These are phyloP conservation scores for Lipophrys pholis DNA, from an alignment of 2,113 vertebrate species.

Conservation along the genomic window DNA sequence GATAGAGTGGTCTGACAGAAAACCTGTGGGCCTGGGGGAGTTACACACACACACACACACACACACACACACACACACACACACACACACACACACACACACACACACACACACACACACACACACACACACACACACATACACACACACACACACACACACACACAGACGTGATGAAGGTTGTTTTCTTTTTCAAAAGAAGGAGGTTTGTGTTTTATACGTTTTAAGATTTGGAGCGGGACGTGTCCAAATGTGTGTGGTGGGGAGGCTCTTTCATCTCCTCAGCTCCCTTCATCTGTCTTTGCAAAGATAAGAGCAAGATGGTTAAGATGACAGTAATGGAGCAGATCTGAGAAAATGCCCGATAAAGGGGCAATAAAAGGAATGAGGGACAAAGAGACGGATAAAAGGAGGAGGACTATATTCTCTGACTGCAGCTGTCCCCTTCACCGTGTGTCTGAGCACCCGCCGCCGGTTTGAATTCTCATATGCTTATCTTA, in stretches of 20 bases:
- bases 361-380: slow-evolving; percentile 24
- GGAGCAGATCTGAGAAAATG: slow-evolving; percentile 38
- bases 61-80: slow-evolving; percentile 20
- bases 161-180: slow-evolving; percentile 28
- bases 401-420: no score
- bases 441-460: no score
- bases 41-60: slow-evolving; percentile 33
- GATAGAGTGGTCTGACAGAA: slow-evolving; percentile 54
- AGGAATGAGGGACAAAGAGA: slow-evolving; percentile 5
- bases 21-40: slow-evolving; percentile 26
- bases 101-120: slow-evolving; percentile 23
- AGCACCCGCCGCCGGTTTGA: no score
- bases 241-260: slow-evolving; percentile 23
- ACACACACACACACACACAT: slow-evolving; percentile 29
- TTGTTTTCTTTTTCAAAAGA: slow-evolving; percentile 14
- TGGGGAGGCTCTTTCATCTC: slow-evolving; percentile 51
- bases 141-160: slow-evolving; percentile 39
- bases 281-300: slow-evolving; percentile 46
- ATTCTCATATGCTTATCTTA: no score
- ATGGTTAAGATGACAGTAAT: slow-evolving; percentile 56
- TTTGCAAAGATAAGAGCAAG: slow-evolving; percentile 49
- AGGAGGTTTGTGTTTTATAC: slow-evolving; percentile 39
- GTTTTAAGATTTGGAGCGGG: slow-evolving; percentile 49
- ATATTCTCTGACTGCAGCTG: no score
- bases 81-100: slow-evolving; percentile 27